Base-by-base conservation (phyloP, 2,797 vertebrate genomes). In the Microctenopoma lineatum region DNA sequence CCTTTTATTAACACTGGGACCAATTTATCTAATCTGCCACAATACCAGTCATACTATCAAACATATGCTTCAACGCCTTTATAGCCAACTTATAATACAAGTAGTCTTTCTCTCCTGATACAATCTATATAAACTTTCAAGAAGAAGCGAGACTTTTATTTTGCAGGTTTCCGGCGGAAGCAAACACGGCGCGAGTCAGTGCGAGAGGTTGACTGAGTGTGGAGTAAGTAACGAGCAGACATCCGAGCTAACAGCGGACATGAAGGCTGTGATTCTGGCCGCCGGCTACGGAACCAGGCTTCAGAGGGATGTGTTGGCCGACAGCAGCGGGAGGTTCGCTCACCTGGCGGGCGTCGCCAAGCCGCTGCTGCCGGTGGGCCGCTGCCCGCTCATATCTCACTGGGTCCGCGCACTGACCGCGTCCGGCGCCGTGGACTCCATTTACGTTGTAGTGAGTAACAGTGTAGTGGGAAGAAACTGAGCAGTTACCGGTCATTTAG, bases 261-360 rank as follows among this genome's bases (percentile, higher is more conserved):
- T 21, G 95, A 95, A 94, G 67, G 95, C 92, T 0, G 86, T 95
- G 1, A 89, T 96, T 56, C 88, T 96, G 32, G 95, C 93, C 15
- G 95, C 94, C 21, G 95, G 95, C 0, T 96, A 95, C 73, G 95
- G 95, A 1, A 96, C 95, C 62, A 87, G 95, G 79, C 87, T 96
- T 5, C 93, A 94, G 80, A 59, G 84, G 68, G 95, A 96, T 14
- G 82, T 95, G 10, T 39, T 67, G n/a, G 85, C 77, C 2, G 93
- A 94, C 64, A 32, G 27, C 4, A 91, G 87, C 67, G 92, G 92
- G 29, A 73, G 38, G 39, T 93, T 92, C 73, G 66, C 50, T 27
- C 88, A 93, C 70, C 90, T 96, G 61, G 52, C 44, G 0, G 93
- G 92, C 2, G 46, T 66, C 0, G 90, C 95, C 3, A 96, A 96